Percentiles rank a stretch among this genome's conserved stretches.
Evolutionary conservation across 2,797 vertebrate species (phyloP).

Genomic region (Halcyon badia): DNA sequence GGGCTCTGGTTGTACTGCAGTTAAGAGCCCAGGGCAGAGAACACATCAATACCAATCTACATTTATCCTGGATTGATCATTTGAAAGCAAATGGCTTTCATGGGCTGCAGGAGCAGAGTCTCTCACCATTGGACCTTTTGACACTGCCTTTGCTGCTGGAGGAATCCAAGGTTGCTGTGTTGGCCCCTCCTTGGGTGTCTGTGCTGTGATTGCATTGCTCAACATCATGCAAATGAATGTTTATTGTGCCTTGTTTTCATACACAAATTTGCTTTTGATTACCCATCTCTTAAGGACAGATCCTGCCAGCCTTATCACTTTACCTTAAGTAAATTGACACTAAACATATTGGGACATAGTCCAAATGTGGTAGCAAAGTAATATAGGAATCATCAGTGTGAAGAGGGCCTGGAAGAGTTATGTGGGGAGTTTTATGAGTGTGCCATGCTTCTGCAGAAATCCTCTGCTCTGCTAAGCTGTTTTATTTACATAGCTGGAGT

Average conservation of each 20-base stretch:
- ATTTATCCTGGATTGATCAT: not conserved
- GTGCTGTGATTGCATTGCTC: not conserved
- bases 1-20: not conserved
- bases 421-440: not conserved
- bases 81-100: not conserved
- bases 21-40: fast-evolving
- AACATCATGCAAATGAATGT: not conserved
- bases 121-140: not conserved
- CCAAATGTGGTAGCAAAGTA: not conserved
- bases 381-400: fast-evolving
- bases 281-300: not conserved
- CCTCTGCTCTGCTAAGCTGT: not conserved
- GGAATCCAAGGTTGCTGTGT: fast-evolving
- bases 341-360: not conserved
- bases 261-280: not conserved
- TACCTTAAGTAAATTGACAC: not conserved
- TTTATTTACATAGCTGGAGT: not conserved
- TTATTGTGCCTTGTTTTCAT: not conserved
- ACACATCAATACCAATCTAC: not conserved
- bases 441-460: not conserved
- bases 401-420: not conserved
- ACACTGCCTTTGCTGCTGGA: not conserved
- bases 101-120: not conserved
- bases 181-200: not conserved
- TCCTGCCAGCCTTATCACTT: not conserved